These are phyloP conservation scores for Crossocerus cetratus DNA, from an alignment of 2,888 invertebrate genomes.

Conservation along the genomic window DNA sequence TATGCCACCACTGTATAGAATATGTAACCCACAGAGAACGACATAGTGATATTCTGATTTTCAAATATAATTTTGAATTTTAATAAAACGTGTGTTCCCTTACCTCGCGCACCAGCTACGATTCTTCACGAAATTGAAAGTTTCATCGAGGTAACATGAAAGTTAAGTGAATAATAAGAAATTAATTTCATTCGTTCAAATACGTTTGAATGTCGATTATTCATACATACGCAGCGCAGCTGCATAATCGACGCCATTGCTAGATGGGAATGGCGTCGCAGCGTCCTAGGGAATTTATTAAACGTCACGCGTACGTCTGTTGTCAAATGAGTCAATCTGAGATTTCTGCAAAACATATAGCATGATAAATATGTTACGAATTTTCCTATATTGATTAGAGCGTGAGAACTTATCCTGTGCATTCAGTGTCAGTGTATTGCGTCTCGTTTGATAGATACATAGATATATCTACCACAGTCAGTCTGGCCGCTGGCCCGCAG, in stretches of 20 bases:
- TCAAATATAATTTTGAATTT: constrained; percentile 68
- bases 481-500: too few relatives aligned
- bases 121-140: too few relatives aligned
- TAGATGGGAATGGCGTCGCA: not conserved
- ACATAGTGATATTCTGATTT: constrained; percentile 61
- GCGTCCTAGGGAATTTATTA: constrained; percentile 35
- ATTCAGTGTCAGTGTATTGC: too few relatives aligned
- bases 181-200: constrained; percentile 10
- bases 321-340: constrained; percentile 18
- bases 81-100: constrained; percentile 16
- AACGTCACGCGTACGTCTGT: constrained; percentile 2
- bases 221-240: not conserved
- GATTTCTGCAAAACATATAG: not conserved
- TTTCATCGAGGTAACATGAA: too few relatives aligned
- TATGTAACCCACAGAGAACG: constrained; percentile 56
- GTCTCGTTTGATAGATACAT: too few relatives aligned
- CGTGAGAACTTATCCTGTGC: too few relatives aligned
- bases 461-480: too few relatives aligned
- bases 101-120: too few relatives aligned
- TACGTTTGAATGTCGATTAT: not conserved
- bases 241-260: too few relatives aligned
- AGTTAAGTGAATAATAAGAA: too few relatives aligned
- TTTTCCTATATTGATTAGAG: too few relatives aligned
- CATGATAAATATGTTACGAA: too few relatives aligned
- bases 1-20: constrained; percentile 54